Percentiles rank a stretch among this genome's conserved stretches.
Evolutionary conservation across 2,888 invertebrate species (phyloP).

Genomic region (Julus scandinavius): DNA sequence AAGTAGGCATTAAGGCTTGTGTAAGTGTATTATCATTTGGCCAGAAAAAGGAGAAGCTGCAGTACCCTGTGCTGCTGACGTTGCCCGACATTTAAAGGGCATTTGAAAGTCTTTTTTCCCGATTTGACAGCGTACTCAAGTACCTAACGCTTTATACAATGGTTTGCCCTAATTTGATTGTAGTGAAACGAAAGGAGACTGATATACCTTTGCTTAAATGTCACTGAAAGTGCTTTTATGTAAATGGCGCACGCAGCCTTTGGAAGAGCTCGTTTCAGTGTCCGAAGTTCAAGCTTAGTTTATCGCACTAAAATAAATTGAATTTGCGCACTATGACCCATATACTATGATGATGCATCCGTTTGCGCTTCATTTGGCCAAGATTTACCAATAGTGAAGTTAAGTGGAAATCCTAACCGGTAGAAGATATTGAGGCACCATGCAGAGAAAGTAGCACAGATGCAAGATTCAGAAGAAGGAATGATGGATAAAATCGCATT

Average conservation of each 20-base stretch:
- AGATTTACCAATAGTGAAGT: not conserved
- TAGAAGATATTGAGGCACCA: not conserved
- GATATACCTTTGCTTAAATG: not conserved
- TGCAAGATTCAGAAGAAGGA: not conserved
- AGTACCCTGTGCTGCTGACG: not conserved
- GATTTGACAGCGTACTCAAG: not conserved
- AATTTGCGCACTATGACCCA: not conserved
- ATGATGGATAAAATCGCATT: not conserved
- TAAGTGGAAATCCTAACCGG: not conserved
- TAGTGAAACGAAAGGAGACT: not conserved
- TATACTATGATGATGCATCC: not conserved
- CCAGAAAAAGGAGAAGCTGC: not conserved
- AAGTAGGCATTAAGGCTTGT: too few species aligned
- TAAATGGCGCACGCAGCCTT: not conserved
- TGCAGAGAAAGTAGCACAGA: not conserved
- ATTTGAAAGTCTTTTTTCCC: not conserved
- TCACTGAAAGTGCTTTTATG: not conserved
- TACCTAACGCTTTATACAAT: not conserved
- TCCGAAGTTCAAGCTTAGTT: not conserved
- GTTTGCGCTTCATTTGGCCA: not conserved
- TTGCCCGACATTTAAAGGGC: not conserved
- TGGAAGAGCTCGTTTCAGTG: too few species aligned
- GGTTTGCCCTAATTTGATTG: constrained; percentile 4
- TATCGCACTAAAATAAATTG: not conserved
- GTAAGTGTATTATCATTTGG: too few species aligned